Evolutionary conservation across 2,888 invertebrate species (phyloP), one percentile per base, ranked within the genome.

Genomic region (Steinernema carpocapsae): DNA sequence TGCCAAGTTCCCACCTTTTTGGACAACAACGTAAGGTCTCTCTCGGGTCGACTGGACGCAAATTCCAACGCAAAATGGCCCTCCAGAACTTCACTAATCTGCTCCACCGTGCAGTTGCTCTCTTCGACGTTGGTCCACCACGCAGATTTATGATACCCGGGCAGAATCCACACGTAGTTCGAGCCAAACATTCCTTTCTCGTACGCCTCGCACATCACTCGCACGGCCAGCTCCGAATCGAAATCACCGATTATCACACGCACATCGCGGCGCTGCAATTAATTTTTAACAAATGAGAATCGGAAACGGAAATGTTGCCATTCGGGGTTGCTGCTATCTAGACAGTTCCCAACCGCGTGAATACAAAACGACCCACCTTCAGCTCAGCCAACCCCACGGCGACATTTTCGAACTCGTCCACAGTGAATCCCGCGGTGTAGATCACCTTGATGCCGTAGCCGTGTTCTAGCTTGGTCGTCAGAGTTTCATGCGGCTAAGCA

Each of bases 191-290:
- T 88, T 26, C 84, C 86, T 70, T 82, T 76, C 48, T 77, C 80
- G 76, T 85, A 88, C 6, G 88, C 88, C 82, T 88, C 83, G 72
- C 87, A 87, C 42, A 87, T 76, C 48, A 86, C 79, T 84, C 92
- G 91, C 73, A 94, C 90, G 0, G 97, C 96, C 93, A 95, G 95
- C 72, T 92, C 92, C 88, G 95, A 94, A 89, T 95, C 94, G 89
- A 97, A 96, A 89, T 97, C 97, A 1, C 95, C 95, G 83, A 97
- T 90, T 82, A 97, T 95, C 75, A 99, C 94, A 76, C 97, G 91
- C 1, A 95, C 94, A 87, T 97, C 97, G 86, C 94, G 94, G 82
- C 93, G 78, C 89, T 89, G 75, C 72, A 86, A 76, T 37, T 46
- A 64, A 72, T 64, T 17, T 26, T 42, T 59, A 77, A 56, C 22